Evolutionary conservation across 2,797 vertebrate genomes (phyloP).

Genomic region (Tolypeutes matacus): DNA sequence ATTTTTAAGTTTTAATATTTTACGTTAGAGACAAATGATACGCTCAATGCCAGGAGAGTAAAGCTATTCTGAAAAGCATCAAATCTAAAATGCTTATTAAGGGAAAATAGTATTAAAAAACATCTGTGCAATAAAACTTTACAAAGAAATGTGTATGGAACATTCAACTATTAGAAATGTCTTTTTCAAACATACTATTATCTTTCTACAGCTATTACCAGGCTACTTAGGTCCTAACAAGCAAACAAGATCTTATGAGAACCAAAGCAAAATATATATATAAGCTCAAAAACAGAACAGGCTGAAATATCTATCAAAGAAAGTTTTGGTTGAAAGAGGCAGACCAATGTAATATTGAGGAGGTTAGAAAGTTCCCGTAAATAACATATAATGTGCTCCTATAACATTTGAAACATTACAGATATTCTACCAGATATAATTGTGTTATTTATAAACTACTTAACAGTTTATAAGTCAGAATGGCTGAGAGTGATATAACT

Average conservation of each 20-base stretch:
- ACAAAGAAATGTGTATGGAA: neutral
- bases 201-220: slow-evolving; percentile 3
- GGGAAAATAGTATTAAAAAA: slow-evolving; percentile 45
- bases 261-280: slow-evolving; percentile 19
- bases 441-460: slow-evolving; percentile 46
- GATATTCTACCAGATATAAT: neutral
- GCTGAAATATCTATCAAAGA: neutral
- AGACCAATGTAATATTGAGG: neutral
- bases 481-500: neutral
- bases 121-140: neutral
- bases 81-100: slow-evolving; percentile 36
- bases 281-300: slow-evolving; percentile 8
- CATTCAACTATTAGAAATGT: slow-evolving; percentile 22
- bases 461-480: slow-evolving; percentile 33
- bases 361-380: neutral
- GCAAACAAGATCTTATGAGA: slow-evolving; percentile 29
- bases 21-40: neutral
- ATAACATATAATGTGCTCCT: neutral
- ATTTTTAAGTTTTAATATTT: neutral
- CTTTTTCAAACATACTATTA: slow-evolving; percentile 4
- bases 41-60: neutral
- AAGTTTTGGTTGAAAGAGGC: neutral
- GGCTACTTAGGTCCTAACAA: neutral
- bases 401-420: slow-evolving; percentile 12
- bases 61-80: slow-evolving; percentile 34